Evolutionary conservation across 2,888 invertebrate genomes (phyloP).

Genomic region (Periphyllus acericola): DNA sequence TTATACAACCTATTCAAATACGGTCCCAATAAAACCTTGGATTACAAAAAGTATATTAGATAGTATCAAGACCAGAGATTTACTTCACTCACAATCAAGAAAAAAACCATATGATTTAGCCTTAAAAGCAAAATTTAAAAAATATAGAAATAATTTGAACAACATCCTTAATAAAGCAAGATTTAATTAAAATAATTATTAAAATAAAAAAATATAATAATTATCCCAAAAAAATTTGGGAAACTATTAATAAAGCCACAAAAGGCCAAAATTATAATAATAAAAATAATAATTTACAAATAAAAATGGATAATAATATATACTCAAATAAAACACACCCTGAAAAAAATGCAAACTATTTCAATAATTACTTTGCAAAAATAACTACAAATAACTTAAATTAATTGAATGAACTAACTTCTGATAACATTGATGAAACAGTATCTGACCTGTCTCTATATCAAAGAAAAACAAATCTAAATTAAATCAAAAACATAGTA

Average conservation of each 20-base stretch:
- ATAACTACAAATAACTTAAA: not conserved
- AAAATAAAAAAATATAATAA: conserved; percentile 20
- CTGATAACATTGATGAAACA: not conserved
- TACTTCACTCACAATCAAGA: too few relatives aligned
- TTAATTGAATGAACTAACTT: not conserved
- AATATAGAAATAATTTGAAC: too few relatives aligned
- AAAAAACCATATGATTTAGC: too few relatives aligned
- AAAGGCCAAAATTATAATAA: not conserved
- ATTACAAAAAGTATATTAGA: conserved; percentile 30
- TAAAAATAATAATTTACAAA: not conserved
- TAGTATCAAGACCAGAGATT: conserved; percentile 11
- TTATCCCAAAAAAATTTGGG: not conserved
- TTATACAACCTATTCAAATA: not conserved
- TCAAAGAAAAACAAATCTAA: conserved; percentile 16
- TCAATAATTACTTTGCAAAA: conserved; percentile 9
- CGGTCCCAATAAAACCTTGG: conserved; percentile 10
- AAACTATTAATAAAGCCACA: conserved; percentile 16
- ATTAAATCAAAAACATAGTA: conserved; percentile 12
- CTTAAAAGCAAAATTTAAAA: too few relatives aligned
- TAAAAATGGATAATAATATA: not conserved
- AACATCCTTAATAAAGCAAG: not conserved
- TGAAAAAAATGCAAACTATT: conserved; percentile 9
- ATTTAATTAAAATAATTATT: too few relatives aligned
- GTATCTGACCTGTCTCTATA: conserved; percentile 2
- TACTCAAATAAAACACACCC: not conserved